These are phyloP conservation scores for Tyrannus savana DNA, from an alignment of 2,113 vertebrate genomes.

Conservation along the genomic window DNA sequence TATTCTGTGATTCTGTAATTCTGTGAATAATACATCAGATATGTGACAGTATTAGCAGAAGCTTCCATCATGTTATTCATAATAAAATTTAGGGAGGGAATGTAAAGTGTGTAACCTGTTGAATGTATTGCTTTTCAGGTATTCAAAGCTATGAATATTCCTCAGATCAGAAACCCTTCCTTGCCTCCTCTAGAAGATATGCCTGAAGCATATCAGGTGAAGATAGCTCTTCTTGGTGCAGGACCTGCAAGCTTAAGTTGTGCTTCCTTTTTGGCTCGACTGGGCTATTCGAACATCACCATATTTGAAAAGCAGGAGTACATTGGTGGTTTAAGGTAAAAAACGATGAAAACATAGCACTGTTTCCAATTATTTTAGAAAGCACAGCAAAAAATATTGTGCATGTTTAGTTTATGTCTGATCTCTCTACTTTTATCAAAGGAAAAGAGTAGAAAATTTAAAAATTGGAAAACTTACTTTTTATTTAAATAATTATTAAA, in stretches of 20 bases:
- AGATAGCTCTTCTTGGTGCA: conserved; percentile 85
- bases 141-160: conserved; percentile 86
- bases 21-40: background rate
- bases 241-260: conserved; percentile 87
- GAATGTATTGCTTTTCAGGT: conserved; percentile 71
- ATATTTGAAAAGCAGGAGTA: conserved; percentile 86
- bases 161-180: conserved; percentile 80
- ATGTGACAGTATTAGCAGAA: background rate
- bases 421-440: background rate
- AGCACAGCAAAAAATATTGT: background rate
- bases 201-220: conserved; percentile 76
- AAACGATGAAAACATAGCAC: background rate
- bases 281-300: conserved; percentile 84
- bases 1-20: background rate
- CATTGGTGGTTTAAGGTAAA: conserved; percentile 86
- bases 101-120: background rate
- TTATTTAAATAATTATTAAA: conserved; percentile 4
- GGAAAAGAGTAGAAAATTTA: background rate
- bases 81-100: background rate
- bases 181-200: conserved; percentile 74
- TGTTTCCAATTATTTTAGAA: background rate
- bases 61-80: background rate
- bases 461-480: background rate
- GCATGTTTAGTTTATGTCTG: background rate
- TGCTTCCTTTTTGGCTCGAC: conserved; percentile 82